Percentiles rank a stretch among this genome's conserved stretches.
Evolutionary conservation across 2,113 vertebrate genomes (phyloP).

Genomic region (Xiphophorus maculatus): DNA sequence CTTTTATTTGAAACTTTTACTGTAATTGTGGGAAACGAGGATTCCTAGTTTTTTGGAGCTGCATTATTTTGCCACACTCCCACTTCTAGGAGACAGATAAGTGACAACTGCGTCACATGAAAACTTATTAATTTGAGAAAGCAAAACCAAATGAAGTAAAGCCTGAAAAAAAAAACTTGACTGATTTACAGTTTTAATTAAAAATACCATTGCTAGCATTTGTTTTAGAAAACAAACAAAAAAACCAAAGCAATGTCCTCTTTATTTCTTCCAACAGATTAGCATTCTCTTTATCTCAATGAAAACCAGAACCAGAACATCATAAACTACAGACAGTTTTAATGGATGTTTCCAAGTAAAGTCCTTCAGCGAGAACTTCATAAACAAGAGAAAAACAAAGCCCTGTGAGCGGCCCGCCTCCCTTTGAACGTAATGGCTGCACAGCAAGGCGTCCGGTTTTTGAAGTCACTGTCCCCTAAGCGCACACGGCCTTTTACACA

Average conservation of each 20-base stretch:
- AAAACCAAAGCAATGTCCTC: not conserved
- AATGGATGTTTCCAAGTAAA: slow-evolving; percentile 67
- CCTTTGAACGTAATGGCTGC: slow-evolving; percentile 72
- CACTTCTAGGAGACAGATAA: not conserved
- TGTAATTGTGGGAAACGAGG: not conserved
- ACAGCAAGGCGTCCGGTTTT: slow-evolving; percentile 75
- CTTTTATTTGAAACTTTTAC: too few relatives aligned
- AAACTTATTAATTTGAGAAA: not conserved
- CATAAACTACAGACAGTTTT: slow-evolving; percentile 66
- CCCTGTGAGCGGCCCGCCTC: slow-evolving; percentile 58
- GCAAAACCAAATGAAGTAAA: too few relatives aligned
- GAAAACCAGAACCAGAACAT: slow-evolving; percentile 54
- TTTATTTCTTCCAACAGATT: slow-evolving; percentile 22
- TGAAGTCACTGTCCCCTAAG: slow-evolving; percentile 79
- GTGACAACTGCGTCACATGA: not conserved
- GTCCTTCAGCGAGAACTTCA: slow-evolving; percentile 59
- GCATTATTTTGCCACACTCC: not conserved
- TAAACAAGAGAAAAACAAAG: slow-evolving; percentile 73
- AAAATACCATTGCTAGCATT: not conserved
- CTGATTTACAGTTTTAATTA: not conserved
- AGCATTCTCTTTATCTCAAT: slow-evolving; percentile 56
- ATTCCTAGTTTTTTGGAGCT: not conserved
- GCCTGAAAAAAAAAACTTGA: not conserved
- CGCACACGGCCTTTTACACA: slow-evolving; percentile 43
- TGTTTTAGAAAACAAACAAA: not conserved